phyloP scores from a whole-genome alignment of 1,140 invertebrate genomes.

The Lithobius niger region DNA sequence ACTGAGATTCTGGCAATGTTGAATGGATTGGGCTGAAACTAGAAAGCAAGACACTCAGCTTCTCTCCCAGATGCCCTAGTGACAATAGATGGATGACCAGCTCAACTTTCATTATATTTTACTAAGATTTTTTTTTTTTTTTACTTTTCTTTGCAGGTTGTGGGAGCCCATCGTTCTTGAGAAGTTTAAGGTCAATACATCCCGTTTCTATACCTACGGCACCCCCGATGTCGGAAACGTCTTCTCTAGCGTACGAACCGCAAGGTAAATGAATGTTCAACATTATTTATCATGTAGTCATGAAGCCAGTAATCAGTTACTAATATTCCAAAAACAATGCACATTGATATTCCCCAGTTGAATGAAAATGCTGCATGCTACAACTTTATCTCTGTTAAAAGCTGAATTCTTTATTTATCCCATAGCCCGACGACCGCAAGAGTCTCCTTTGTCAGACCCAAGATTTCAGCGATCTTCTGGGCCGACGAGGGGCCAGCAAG shows the following conservation, averaged over 20 bases:
- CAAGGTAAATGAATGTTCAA: background rate
- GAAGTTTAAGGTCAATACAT: constrained; percentile 5
- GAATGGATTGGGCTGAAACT: too few species aligned
- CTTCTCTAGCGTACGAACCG: constrained; percentile 1
- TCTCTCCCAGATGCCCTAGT: too few species aligned
- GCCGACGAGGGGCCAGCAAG: constrained; percentile 1
- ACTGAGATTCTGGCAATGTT: too few species aligned
- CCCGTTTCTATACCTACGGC: constrained; percentile 9
- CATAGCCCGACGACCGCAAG: background rate
- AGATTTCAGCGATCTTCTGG: background rate
- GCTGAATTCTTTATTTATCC: background rate
- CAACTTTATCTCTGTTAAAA: too few species aligned
- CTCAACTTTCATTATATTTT: too few species aligned
- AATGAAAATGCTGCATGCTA: too few species aligned
- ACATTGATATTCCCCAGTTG: too few species aligned
- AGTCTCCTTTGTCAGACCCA: background rate
- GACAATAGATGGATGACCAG: too few species aligned
- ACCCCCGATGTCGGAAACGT: constrained; percentile 7
- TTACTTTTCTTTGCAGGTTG: constrained; percentile 1
- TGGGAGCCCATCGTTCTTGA: constrained; percentile 1
- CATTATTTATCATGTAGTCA: background rate
- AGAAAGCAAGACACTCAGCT: too few species aligned
- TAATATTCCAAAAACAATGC: too few species aligned
- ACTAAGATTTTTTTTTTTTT: too few species aligned
- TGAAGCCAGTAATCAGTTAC: too few species aligned